Evolutionary conservation across 2,113 vertebrate genomes (phyloP), one percentile per base, ranked within the genome.

Genomic region (Pteruthius melanotis): DNA sequence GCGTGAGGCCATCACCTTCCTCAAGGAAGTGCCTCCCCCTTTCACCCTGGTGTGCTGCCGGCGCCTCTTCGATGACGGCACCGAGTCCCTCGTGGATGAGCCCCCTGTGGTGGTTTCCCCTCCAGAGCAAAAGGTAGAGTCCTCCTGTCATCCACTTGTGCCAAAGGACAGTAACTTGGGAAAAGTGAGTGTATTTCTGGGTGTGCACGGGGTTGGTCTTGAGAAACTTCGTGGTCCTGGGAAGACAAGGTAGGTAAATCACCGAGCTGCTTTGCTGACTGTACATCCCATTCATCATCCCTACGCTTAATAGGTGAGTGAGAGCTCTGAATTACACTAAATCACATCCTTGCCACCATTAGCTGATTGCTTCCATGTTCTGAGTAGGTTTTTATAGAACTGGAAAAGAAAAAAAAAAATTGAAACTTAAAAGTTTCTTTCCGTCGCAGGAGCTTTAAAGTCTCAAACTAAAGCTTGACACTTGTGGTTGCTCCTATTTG

Each of bases 21-120:
- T 99, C 1, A 99, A 99, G 88, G 99, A 99, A 45, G 99, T 99
- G 35, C 99, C 99, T 0, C 99, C 99, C 28, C 99, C 99, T 0
- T 99, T 99, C 86, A 99, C 98, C 3, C 50, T 99, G 97, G 98
- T 99, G 83, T 99, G 99, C 97, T 99, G 99, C 90, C 98, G 99
- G 37, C 98, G 97, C 8, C 97, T 98, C 5, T 97, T 97, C 33
- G 98, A 98, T 4, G 98, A 99, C 13, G 98, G 96, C 86, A 93
- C 19, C 0, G 98, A 98, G 68, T 98, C 98, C 33, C 96, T 97
- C 39, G 91, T 98, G 54, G 97, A 97, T 22, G 98, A 98, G 19
- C 95, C 94, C 18, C 31, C 68, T 1, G 1, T 69, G 13, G 70
- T 44, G 49, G 4, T 26, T 47, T 18, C 54, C 12, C 61, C 44